Base-by-base conservation (phyloP, 2,888 invertebrate genomes). In the Eulithis testata region DNA sequence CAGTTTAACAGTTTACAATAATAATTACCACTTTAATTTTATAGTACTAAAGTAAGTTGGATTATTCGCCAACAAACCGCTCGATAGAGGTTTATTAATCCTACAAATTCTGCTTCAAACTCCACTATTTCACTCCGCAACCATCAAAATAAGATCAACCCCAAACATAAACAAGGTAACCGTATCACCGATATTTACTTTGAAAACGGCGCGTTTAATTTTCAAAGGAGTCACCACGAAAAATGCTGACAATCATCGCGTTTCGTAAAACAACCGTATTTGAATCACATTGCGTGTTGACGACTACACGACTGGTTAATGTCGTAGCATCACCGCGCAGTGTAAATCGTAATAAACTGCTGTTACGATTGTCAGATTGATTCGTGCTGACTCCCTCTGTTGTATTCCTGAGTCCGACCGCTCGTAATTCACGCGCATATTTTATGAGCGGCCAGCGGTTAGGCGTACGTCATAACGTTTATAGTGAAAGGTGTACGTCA, bases 341-440 rank as follows among this genome's bases (percentile, higher is more conserved):
- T 40, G 40, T 40, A 40, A 40, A 5, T 40, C 9, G 8, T 1
- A 40, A 40, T 11, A 40, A 3, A 8, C 8, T 40, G 8, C 8
- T 2, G 8, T 40, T 40, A 40, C 40, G 40, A 40, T 11, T 40
- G 40, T 40, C 40, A 40, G 40, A 40, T 40, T 40, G 2, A 40
- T 40, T 40, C 40, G 40, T 8, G 9, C 40, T 40, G 8, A 40
- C 40, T 37, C 40, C 40, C 8, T 8, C 40, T 8, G 75, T 74
- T 77, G 78, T 81, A 81, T 80, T 76, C 78, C 80, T 76, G 79
- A 79, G 75, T 60, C 59, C 43, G 49, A 62, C 68, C 70, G 72
- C 69, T 72, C 84, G 84, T 90, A 88, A 84, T 84, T 91, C 83
- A 82, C 73, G 72, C 77, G 84, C 81, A 88, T 91, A 89, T 85